Evolutionary conservation across 2,797 vertebrate genomes (phyloP).

Genomic region (Bovichtus variegatus): DNA sequence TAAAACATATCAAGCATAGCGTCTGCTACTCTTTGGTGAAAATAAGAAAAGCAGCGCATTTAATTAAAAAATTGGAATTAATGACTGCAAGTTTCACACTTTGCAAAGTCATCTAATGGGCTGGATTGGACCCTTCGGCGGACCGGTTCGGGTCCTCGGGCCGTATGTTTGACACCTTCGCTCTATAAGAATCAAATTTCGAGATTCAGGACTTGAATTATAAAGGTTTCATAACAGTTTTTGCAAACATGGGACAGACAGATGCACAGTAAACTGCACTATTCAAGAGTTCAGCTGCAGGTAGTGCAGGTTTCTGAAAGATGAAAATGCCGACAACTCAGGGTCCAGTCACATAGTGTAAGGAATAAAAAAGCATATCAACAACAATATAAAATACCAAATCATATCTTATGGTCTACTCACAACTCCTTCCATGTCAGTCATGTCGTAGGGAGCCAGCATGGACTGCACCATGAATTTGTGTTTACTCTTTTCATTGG

Average conservation of each 20-base stretch:
- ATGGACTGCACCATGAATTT: slow-evolving; percentile 99
- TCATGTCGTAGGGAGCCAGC: slow-evolving; percentile 92
- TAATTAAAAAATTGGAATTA: too few relatives aligned
- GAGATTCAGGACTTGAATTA: not conserved
- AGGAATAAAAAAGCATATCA: not conserved
- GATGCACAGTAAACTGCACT: not conserved
- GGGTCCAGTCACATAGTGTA: not conserved
- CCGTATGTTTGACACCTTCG: too few relatives aligned
- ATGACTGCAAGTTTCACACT: too few relatives aligned
- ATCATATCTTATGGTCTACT: slow-evolving; percentile 74
- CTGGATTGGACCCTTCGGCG: not conserved
- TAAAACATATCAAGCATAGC: too few relatives aligned
- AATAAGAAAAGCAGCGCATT: too few relatives aligned
- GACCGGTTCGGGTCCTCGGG: not conserved
- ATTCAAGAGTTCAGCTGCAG: slow-evolving; percentile 5
- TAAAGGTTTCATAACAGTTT: slow-evolving; percentile 6
- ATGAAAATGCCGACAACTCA: not conserved
- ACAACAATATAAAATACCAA: slow-evolving; percentile 1
- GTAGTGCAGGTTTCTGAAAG: not conserved
- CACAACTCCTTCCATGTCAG: slow-evolving; percentile 96
- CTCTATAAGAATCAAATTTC: not conserved
- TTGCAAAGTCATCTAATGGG: not conserved
- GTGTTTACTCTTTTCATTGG: slow-evolving; percentile 98
- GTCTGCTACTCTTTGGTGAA: too few relatives aligned
- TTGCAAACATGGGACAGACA: not conserved